These are phyloP conservation scores for Trachelus tabidus DNA, from an alignment of 2,888 invertebrate genomes.

Conservation along the genomic window DNA sequence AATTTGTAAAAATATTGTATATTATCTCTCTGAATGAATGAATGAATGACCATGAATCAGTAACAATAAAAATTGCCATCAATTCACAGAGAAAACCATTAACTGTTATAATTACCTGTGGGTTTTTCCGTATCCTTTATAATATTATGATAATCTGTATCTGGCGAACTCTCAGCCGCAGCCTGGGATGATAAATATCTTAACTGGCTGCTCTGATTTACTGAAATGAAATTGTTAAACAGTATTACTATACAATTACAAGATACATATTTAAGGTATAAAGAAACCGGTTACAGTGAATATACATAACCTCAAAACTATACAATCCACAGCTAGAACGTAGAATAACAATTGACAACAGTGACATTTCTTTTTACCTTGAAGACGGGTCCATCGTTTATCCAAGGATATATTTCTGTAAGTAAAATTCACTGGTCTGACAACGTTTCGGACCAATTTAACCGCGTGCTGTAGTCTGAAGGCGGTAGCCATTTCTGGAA, in stretches of 20 bases:
- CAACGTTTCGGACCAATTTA: slow-evolving; percentile 46
- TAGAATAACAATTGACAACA: slow-evolving; percentile 12
- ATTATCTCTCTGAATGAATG: no score
- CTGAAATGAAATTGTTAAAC: slow-evolving; percentile 20
- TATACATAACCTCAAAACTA: slow-evolving; percentile 29
- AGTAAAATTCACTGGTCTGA: slow-evolving; percentile 35
- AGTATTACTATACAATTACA: neutral
- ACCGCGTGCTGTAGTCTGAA: slow-evolving; percentile 47
- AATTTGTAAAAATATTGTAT: slow-evolving; percentile 25
- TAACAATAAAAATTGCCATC: neutral
- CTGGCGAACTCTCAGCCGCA: slow-evolving; percentile 50
- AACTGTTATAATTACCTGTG: slow-evolving; percentile 64
- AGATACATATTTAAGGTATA: neutral
- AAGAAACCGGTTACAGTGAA: neutral
- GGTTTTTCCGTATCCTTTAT: slow-evolving; percentile 73
- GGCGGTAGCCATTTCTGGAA: slow-evolving; percentile 49
- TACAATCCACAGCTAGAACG: neutral
- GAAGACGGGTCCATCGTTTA: slow-evolving; percentile 32
- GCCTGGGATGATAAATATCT: slow-evolving; percentile 55
- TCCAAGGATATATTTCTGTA: slow-evolving; percentile 32
- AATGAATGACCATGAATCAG: no score
- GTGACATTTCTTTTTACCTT: slow-evolving; percentile 34
- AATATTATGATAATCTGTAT: slow-evolving; percentile 70
- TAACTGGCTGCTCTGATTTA: slow-evolving; percentile 27
- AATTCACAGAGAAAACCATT: neutral